A percentile compares a stretch with the other conserved stretches of the same genome.
These are phyloP conservation scores for Drosophila bocqueti DNA, from an alignment of 1,140 invertebrate species.

Conservation along the genomic window DNA sequence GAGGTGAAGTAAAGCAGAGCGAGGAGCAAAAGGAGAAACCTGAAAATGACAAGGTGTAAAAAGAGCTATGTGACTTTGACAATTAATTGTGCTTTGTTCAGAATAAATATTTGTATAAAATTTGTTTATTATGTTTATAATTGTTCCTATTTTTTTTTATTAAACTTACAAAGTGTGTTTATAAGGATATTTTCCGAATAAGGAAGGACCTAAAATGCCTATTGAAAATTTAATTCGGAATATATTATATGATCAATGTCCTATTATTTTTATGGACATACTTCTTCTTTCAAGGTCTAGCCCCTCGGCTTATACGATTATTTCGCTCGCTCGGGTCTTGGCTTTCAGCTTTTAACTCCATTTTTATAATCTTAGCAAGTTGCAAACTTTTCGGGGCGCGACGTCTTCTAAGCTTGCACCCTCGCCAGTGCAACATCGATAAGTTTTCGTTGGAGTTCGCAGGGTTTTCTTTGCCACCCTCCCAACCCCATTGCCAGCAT, in stretches of 20 bases:
- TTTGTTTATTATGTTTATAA: neutral
- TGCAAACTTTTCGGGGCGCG: conserved; percentile 38
- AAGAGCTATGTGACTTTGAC: neutral
- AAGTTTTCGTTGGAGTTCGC: conserved; percentile 65
- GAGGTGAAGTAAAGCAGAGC: neutral
- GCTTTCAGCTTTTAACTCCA: conserved; percentile 64
- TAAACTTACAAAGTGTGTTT: too few relatives aligned
- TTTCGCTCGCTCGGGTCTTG: conserved; percentile 9
- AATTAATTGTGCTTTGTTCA: neutral
- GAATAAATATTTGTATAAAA: neutral
- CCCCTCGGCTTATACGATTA: neutral
- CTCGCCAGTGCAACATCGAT: conserved; percentile 72
- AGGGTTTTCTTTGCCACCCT: conserved; percentile 12
- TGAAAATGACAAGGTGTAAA: neutral
- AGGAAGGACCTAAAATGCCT: too few relatives aligned
- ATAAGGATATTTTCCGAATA: too few relatives aligned
- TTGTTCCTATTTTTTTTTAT: too few relatives aligned
- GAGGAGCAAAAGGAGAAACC: neutral
- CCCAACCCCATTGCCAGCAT: neutral
- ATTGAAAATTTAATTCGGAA: too few relatives aligned
- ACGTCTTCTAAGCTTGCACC: conserved; percentile 48
- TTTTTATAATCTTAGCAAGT: conserved; percentile 57
- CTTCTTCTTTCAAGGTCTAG: neutral
- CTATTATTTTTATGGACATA: neutral
- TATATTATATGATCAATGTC: neutral